Evolutionary conservation across 2,888 invertebrate genomes (phyloP), one percentile per base, ranked within the genome.

Genomic region (Argyresthia goedartella): DNA sequence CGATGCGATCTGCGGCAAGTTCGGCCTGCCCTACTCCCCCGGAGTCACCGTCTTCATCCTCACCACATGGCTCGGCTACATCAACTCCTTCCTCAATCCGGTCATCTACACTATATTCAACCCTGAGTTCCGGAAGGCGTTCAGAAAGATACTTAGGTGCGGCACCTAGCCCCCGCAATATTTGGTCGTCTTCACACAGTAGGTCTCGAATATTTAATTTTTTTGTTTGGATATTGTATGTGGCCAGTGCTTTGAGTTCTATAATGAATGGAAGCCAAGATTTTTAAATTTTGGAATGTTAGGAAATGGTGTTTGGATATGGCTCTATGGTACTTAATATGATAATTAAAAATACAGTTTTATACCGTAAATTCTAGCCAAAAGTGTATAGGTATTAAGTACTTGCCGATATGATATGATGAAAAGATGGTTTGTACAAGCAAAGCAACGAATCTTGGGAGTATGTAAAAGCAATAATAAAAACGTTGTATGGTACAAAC

Each of bases 11-110:
- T 98, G 98, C 88, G 94, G 94, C 65, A 96, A 97, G 79, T 86
- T 95, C 63, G 90, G 90, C 50, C 88, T 90, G 62, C 89, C 91
- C 58, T 95, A 94, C 75, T 92, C 93, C 58, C 95, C 96, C 0
- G 93, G 96, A 25, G 90, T 97, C 61, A 93, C 94, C 16, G 94
- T 93, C 50, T 99, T 99, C 81, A 94, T 98, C 69, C 88, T 97
- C 59, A 97, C 97, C 59, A 97, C 98, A 34, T 99, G 99, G 99
- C 89, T 99, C 54, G 99, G 99, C 50, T 99, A 99, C 86, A 97
- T 99, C 89, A 99, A 97, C 84, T 95, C 95, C 66, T 95, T 95
- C 73, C 93, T 95, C 56, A 96, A 96, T 84, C 97, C 97, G 9
- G 93, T 97, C 61, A 97, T 97, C 69, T 97, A 97, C 77, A 96